Conservation (phyloP, 2,888 invertebrate species). For the Agonopterix alstromeriana region DNA sequence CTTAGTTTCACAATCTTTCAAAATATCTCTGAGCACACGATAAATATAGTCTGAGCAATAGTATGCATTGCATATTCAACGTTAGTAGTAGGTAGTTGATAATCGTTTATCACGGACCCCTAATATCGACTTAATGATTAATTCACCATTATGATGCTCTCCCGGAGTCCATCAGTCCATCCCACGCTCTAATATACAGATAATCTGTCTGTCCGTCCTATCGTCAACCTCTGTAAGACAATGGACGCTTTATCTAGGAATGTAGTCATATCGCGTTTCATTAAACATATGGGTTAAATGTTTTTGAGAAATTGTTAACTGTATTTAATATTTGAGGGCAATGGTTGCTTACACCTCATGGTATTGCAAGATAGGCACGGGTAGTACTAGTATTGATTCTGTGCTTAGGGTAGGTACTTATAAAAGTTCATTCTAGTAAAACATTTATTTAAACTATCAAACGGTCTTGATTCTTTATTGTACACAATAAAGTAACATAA, state of each 20-base stretch:
- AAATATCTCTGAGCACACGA: no score
- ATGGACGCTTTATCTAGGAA: conserved; percentile 41
- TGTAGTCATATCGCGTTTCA: conserved; percentile 25
- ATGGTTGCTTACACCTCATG: no score
- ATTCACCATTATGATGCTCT: conserved; percentile 7
- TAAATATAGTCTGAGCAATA: no score
- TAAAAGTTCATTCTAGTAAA: no score
- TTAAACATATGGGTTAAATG: conserved; percentile 16
- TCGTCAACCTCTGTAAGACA: conserved; percentile 25
- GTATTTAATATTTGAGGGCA: not conserved
- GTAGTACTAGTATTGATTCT: no score
- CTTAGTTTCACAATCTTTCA: no score
- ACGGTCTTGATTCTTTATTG: no score
- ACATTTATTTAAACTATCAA: no score
- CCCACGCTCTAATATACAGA: conserved; percentile 12
- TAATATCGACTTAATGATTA: not conserved
- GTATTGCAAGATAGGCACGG: no score
- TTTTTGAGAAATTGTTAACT: conserved; percentile 2
- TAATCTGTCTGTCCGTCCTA: conserved; percentile 28
- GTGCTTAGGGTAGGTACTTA: no score
- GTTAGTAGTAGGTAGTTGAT: not conserved
- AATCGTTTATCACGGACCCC: not conserved
- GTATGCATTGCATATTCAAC: not conserved
- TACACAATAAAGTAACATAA: no score
- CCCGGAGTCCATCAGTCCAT: conserved; percentile 1